Percentiles rank a stretch among this genome's conserved stretches.
phyloP scores from a whole-genome alignment of 2,797 vertebrate genomes.

The Pseudomugil gertrudae region DNA sequence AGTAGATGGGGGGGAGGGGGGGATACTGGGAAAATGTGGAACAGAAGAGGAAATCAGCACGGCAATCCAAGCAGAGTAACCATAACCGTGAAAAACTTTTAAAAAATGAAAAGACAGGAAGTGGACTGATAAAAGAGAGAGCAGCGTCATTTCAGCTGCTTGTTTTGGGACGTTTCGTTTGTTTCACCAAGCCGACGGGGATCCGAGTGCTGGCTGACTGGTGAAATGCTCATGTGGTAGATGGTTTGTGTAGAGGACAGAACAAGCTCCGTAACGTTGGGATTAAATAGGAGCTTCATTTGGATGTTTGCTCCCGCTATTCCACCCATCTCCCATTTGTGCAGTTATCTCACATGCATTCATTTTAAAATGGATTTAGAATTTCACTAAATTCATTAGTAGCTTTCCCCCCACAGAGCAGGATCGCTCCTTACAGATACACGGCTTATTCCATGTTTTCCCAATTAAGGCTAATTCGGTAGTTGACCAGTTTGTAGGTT shows the following conservation, averaged over 20 bases:
- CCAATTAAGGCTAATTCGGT: neutral
- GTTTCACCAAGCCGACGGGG: conserved; percentile 28
- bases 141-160: conserved; percentile 25
- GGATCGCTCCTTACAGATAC: neutral
- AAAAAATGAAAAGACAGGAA: too few relatives aligned
- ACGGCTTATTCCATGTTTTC: neutral
- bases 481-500: neutral
- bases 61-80: conserved; percentile 26
- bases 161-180: conserved; percentile 28
- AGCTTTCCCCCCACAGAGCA: neutral
- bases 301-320: conserved; percentile 13
- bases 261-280: conserved; percentile 16
- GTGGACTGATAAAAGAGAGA: conserved; percentile 35
- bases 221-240: conserved; percentile 18
- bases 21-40: conserved; percentile 1
- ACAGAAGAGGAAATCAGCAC: neutral
- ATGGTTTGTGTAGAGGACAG: conserved; percentile 8
- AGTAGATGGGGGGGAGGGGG: conserved; percentile 2
- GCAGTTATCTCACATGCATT: neutral
- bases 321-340: conserved; percentile 1
- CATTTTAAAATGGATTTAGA: neutral
- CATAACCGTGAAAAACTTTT: conserved; percentile 34
- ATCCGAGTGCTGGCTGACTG: conserved; percentile 21
- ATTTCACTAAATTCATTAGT: neutral
- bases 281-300: conserved; percentile 26